Evolutionary conservation across 2,888 invertebrate species (phyloP).

Genomic region (Neelides folsomi): DNA sequence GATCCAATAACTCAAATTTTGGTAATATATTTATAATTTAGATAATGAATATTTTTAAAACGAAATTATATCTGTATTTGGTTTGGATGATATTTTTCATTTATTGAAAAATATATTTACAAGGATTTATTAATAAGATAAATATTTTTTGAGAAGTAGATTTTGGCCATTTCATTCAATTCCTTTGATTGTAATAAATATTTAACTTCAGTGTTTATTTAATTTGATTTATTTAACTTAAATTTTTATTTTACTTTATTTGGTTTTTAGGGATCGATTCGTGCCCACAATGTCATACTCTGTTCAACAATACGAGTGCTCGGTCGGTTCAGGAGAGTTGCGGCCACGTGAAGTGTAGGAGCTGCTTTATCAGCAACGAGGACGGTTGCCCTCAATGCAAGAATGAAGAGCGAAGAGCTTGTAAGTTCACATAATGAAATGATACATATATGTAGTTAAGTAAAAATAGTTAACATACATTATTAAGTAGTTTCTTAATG

Average conservation of each 20-base stretch:
- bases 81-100: too few species aligned
- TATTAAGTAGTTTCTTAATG: too few species aligned
- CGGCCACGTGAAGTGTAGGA: conserved; percentile 27
- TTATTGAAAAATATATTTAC: too few species aligned
- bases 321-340: conserved; percentile 24
- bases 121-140: too few species aligned
- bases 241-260: not conserved
- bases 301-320: conserved; percentile 14
- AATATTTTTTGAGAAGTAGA: too few species aligned
- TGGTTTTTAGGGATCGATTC: conserved; percentile 9
- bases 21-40: not conserved
- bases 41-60: conserved; percentile 6
- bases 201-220: too few species aligned
- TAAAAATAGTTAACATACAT: too few species aligned
- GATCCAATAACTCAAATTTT: not conserved
- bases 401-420: not conserved
- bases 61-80: conserved; percentile 7
- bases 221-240: too few species aligned
- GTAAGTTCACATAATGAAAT: too few species aligned
- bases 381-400: conserved; percentile 27
- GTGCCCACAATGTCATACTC: conserved; percentile 24
- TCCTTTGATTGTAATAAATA: too few species aligned
- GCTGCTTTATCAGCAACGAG: conserved; percentile 23
- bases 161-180: too few species aligned
- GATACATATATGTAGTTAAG: too few species aligned